phyloP scores from a whole-genome alignment of 2,888 invertebrate species.

The Poecilus cupreus region DNA sequence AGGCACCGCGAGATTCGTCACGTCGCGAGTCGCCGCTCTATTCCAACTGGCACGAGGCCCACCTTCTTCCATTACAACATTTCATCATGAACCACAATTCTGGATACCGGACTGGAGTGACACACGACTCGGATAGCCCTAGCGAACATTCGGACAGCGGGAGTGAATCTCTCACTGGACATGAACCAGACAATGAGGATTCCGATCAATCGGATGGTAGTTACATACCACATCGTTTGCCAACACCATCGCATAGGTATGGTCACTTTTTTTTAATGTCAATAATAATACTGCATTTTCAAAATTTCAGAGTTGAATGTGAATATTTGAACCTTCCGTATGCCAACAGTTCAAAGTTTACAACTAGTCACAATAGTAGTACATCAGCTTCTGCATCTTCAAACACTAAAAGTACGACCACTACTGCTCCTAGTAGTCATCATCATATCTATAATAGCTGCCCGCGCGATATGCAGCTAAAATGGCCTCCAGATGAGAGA shows the following conservation, averaged over 20 bases:
- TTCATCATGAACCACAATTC: constrained; percentile 92
- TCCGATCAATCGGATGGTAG: constrained; percentile 83
- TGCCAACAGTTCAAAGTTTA: constrained; percentile 58
- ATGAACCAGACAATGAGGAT: constrained; percentile 86
- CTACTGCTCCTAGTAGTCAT: constrained; percentile 54
- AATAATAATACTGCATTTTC: background rate
- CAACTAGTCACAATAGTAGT: constrained; percentile 58
- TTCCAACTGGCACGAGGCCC: constrained; percentile 85
- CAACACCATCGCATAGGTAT: constrained; percentile 60
- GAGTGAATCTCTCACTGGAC: constrained; percentile 80
- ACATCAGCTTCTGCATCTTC: constrained; percentile 55
- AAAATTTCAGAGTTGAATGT: constrained; percentile 50
- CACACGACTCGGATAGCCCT: constrained; percentile 83
- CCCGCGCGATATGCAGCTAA: constrained; percentile 59
- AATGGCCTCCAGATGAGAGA: constrained; percentile 58
- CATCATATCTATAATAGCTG: constrained; percentile 61
- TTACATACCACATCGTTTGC: constrained; percentile 79
- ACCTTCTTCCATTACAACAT: constrained; percentile 88
- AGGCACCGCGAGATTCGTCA: constrained; percentile 62
- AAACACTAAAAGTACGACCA: constrained; percentile 51
- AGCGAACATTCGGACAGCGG: constrained; percentile 87
- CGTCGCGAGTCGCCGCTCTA: constrained; percentile 77
- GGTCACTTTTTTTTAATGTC: too few species aligned
- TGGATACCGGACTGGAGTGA: constrained; percentile 81
- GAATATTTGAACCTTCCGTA: constrained; percentile 57